Base-by-base conservation (phyloP, 2,113 vertebrate species). In the Ophiodon elongatus region DNA sequence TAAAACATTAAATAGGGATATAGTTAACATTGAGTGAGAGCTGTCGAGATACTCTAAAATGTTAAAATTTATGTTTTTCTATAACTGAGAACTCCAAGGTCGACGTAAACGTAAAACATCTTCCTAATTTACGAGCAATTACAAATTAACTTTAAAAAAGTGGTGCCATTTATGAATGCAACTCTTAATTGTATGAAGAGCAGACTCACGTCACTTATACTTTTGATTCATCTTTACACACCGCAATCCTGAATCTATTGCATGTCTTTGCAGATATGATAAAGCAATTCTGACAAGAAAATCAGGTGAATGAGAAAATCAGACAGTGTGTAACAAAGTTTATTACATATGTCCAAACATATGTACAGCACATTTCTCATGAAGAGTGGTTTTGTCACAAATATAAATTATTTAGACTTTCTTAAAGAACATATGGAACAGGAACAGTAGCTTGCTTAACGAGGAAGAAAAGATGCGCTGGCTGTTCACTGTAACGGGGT, bases 341-440 rank as follows among this genome's bases (percentile, higher is more conserved):
- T 98, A 97, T 98, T 99, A 98, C 97, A 98, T 98, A 98, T 97
- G 91, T 94, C 84, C 97, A 97, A 98, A 99, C 95, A 96, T 97
- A 99, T 99, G 96, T 98, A 99, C 98, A 99, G 95, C 95, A 96
- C 95, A 96, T 97, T 96, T 96, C 94, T 96, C 96, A 95, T 96
- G 92, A 96, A 97, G 95, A 97, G 97, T 98, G 96, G 96, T 96
- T 95, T 96, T 96, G 95, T 96, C 96, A 97, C 97, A 98, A 98
- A 98, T 98, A 99, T 99, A 98, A 98, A 98, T 97, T 97, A 98
- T 96, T 97, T 95, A 94, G 94, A 96, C 85, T 85, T 93, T 83
- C 85, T 88, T 86, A 80, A 88, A 92, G 91, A 94, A 93, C 87
- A 92, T 89, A 88, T 89, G 74, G 88, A 91, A 89, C 82, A 91